These are phyloP conservation scores for Drosophila virilis DNA, from an alignment of 1,140 invertebrate genomes.

Conservation along the genomic window DNA sequence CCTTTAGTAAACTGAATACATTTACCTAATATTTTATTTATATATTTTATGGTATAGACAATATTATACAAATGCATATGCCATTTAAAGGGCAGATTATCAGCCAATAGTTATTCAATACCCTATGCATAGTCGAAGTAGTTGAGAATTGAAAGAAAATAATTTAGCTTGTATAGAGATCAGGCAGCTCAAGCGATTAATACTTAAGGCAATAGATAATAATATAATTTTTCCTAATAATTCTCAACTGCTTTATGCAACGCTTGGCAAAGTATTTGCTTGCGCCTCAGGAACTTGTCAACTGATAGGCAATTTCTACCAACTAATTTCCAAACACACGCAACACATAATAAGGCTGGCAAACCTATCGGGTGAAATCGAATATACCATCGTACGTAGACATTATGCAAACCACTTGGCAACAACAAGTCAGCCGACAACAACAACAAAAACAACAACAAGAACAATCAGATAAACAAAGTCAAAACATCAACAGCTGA, in stretches of 20 bases:
- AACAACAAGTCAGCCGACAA: constrained; percentile 40
- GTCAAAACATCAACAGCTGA: constrained; percentile 67
- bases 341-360: not conserved
- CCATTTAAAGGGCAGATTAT: too few species aligned
- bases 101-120: too few species aligned
- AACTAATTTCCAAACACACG: constrained; percentile 52
- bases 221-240: not conserved
- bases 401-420: constrained; percentile 68
- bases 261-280: not conserved
- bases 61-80: too few species aligned
- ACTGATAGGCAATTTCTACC: constrained; percentile 43
- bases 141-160: too few species aligned
- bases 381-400: constrained; percentile 51
- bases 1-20: too few species aligned
- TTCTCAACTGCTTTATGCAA: not conserved
- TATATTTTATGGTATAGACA: too few species aligned
- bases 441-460: constrained; percentile 5
- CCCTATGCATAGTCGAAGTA: too few species aligned
- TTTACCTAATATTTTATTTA: too few species aligned
- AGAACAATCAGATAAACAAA: constrained; percentile 40
- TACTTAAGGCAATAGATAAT: too few species aligned
- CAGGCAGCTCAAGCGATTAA: too few species aligned
- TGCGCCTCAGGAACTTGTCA: not conserved
- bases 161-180: too few species aligned
- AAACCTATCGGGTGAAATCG: constrained; percentile 55